Conservation (phyloP, 2,797 vertebrate genomes). For the Acropternis orthonyx region DNA sequence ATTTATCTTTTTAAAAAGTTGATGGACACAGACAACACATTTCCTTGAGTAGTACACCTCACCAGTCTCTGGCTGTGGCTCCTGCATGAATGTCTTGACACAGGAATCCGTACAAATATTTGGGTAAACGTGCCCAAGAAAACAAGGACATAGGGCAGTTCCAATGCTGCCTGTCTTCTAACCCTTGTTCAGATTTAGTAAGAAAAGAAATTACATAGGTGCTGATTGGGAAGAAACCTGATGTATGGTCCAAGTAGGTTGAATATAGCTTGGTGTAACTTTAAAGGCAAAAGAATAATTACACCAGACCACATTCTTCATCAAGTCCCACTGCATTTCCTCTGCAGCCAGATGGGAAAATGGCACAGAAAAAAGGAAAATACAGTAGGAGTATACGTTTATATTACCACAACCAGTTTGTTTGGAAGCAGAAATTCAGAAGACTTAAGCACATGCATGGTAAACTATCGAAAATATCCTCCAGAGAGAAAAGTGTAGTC, state of each 20-base stretch:
- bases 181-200: not conserved
- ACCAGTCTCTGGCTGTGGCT: not conserved
- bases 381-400: not conserved
- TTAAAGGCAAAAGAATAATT: not conserved
- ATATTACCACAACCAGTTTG: not conserved
- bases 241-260: not conserved
- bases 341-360: not conserved
- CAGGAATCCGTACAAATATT: not conserved
- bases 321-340: not conserved
- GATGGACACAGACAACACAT: not conserved
- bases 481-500: not conserved
- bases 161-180: not conserved
- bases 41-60: not conserved
- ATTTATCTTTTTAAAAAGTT: not conserved
- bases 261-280: not conserved
- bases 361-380: not conserved
- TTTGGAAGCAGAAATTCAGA: not conserved
- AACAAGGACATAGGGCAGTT: not conserved
- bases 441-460: not conserved
- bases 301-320: not conserved
- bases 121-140: not conserved
- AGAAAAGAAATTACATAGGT: not conserved
- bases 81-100: not conserved
- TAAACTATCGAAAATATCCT: not conserved
- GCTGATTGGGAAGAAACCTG: not conserved